Conservation (phyloP, 2,888 invertebrate species). For the Caenorhabditis sp. region DNA sequence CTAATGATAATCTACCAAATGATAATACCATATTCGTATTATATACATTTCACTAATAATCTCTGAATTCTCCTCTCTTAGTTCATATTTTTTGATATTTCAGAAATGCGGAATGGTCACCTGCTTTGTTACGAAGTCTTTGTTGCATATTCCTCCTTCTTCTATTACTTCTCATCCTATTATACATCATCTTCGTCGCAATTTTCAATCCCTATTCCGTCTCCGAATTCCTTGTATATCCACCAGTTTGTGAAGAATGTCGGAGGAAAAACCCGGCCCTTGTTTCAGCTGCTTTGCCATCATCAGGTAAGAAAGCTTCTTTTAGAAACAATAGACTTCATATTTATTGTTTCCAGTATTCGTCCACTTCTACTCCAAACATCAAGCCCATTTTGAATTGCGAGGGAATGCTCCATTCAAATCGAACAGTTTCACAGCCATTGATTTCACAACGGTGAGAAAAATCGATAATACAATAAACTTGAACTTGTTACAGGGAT, state of each 20-base stretch:
- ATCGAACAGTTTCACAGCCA: conserved; percentile 69
- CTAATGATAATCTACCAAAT: too few species aligned
- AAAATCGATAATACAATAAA: background rate
- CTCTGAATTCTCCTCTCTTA: background rate
- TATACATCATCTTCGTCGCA: conserved; percentile 62
- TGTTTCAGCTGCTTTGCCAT: conserved; percentile 52
- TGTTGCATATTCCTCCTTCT: conserved; percentile 62
- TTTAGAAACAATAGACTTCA: too few species aligned
- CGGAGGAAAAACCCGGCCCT: conserved; percentile 61
- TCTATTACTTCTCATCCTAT: conserved; percentile 59
- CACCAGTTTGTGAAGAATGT: conserved; percentile 69
- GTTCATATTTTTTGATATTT: conserved; percentile 6
- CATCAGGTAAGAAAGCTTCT: conserved; percentile 27
- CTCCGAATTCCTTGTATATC: conserved; percentile 63
- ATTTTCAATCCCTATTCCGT: conserved; percentile 61
- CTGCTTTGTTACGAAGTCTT: conserved; percentile 51
- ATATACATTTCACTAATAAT: background rate
- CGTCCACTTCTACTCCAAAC: conserved; percentile 51
- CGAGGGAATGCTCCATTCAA: conserved; percentile 68
- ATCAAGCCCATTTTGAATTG: conserved; percentile 66
- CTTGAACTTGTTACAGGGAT: conserved; percentile 41
- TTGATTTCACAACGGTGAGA: conserved; percentile 66
- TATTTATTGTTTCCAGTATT: conserved; percentile 48
- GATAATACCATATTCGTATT: too few species aligned
- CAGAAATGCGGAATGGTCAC: conserved; percentile 60